Conservation (phyloP, 2,113 vertebrate genomes). For the Daboia siamensis region DNA sequence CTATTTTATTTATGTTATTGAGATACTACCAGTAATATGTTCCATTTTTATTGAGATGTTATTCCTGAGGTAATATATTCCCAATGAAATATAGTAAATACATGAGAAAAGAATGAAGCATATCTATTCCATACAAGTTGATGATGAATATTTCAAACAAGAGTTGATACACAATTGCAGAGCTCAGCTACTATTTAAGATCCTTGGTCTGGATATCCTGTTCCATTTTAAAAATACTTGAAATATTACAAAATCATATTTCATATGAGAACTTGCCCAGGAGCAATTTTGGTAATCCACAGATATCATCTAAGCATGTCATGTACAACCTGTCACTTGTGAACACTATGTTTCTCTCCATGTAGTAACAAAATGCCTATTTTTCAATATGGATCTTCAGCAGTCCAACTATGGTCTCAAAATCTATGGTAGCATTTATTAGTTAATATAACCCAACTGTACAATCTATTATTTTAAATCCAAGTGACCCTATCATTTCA, state of each 20-base stretch:
- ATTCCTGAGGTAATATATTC: background rate
- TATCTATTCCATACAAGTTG: background rate
- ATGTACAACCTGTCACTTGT: background rate
- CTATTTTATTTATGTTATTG: background rate
- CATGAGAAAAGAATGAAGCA: background rate
- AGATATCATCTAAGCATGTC: background rate
- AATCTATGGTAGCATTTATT: background rate
- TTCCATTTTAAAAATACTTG: background rate
- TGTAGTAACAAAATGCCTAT: background rate
- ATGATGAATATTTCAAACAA: background rate
- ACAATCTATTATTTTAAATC: constrained; percentile 38
- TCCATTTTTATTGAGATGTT: background rate
- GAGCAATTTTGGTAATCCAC: background rate
- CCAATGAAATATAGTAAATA: background rate
- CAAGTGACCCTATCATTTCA: background rate
- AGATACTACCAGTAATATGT: background rate
- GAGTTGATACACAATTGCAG: background rate
- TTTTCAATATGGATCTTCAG: background rate
- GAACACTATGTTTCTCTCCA: background rate
- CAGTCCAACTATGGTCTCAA: background rate
- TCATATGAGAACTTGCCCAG: background rate
- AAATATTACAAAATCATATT: background rate
- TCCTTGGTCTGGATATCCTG: background rate
- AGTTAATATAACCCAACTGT: background rate
- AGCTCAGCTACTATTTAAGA: background rate